Evolutionary conservation across 2,113 vertebrate species (phyloP).

Genomic region (Pteruthius melanotis): DNA sequence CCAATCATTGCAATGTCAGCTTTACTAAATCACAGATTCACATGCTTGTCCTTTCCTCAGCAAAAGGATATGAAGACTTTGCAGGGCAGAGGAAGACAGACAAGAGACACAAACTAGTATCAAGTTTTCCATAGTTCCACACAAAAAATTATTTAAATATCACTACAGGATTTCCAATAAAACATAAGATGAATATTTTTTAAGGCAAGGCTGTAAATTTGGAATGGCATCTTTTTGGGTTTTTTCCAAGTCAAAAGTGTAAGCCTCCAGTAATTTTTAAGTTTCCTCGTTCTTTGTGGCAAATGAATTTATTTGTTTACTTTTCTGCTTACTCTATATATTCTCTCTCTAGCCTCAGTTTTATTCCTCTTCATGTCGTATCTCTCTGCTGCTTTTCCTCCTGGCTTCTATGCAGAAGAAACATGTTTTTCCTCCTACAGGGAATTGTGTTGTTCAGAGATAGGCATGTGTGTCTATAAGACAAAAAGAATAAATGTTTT

Average conservation of each 20-base stretch:
- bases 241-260: background rate
- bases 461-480: background rate
- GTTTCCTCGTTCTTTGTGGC: background rate
- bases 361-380: background rate
- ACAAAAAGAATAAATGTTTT: slow-evolving; percentile 20
- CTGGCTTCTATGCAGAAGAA: background rate
- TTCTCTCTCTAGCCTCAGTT: background rate
- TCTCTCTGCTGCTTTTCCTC: background rate
- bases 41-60: background rate
- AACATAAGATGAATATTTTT: background rate
- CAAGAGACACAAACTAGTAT: background rate
- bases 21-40: background rate
- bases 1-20: fast-evolving
- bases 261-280: background rate
- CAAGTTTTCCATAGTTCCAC: background rate
- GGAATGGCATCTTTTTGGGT: fast-evolving
- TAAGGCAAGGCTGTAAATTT: background rate
- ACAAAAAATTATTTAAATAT: background rate
- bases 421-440: background rate
- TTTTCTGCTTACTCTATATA: background rate
- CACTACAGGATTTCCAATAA: background rate
- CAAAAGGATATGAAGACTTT: background rate
- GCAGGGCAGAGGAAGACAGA: fast-evolving
- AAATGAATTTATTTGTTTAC: background rate
- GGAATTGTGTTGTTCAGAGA: background rate